A percentile compares a stretch with the other conserved stretches of the same genome.
These are phyloP conservation scores for Clarias platycephalus DNA, from an alignment of 2,797 vertebrate genomes.

Conservation along the genomic window DNA sequence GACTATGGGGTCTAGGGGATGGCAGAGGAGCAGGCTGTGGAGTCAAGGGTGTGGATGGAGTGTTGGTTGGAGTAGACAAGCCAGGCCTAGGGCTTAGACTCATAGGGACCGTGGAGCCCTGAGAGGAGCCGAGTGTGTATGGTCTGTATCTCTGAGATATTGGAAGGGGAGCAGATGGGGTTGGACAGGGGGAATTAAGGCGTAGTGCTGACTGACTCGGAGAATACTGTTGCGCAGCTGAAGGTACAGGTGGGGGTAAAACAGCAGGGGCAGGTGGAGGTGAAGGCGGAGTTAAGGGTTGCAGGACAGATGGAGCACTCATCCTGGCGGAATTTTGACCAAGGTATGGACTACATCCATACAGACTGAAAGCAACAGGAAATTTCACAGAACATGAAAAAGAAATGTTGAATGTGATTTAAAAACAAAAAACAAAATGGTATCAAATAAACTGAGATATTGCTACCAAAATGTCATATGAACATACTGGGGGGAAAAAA, in stretches of 20 bases:
- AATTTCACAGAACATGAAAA: constrained; percentile 31
- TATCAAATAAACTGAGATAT: not conserved
- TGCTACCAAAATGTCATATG: not conserved
- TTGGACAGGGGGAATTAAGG: constrained; percentile 69
- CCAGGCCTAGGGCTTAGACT: constrained; percentile 65
- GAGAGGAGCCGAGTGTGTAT: constrained; percentile 80
- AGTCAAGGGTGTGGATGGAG: constrained; percentile 64
- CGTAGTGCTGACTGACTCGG: constrained; percentile 67
- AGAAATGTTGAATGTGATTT: not conserved
- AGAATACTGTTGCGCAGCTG: constrained; percentile 52
- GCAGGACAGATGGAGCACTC: constrained; percentile 71
- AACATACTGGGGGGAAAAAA: not conserved
- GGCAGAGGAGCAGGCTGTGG: constrained; percentile 67
- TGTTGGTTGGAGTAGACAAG: constrained; percentile 62
- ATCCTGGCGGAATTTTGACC: constrained; percentile 76
- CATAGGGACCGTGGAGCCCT: constrained; percentile 70
- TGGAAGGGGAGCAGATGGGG: constrained; percentile 73
- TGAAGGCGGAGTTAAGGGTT: constrained; percentile 61
- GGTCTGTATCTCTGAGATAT: constrained; percentile 87
- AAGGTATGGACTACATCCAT: constrained; percentile 88
- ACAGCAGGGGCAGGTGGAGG: constrained; percentile 4
- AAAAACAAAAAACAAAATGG: not conserved
- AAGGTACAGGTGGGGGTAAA: constrained; percentile 56
- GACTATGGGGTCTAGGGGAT: constrained; percentile 69
- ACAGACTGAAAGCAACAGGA: constrained; percentile 84